Base-by-base conservation (phyloP, 2,113 vertebrate genomes). In the Tetrao urogallus region DNA sequence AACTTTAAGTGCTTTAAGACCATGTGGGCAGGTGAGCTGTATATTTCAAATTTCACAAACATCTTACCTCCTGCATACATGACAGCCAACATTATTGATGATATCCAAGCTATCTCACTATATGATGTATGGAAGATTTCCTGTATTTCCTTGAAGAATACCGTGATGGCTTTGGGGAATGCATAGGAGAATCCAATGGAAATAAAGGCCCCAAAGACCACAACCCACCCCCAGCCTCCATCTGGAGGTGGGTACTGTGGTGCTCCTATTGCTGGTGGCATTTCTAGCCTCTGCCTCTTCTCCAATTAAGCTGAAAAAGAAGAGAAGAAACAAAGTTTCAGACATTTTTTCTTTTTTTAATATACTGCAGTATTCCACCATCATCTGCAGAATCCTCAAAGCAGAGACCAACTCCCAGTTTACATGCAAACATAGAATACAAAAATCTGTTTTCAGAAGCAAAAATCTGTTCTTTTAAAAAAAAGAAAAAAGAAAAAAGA, bases 71-170 rank as follows among this genome's bases (percentile, higher is more conserved):
- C 99, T 76, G 99, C 99, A n/a, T 99, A 99, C 99, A 99, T 99
- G 94, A 99, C 98, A 28, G 99, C 99, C 28, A 99, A 96, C 99
- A 99, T 99, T 95, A 99, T 99, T 2, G 99, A 99, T 63, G 99
- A 99, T 97, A 99, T 99, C 99, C 99, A 99, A 6, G 99, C 99
- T 57, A 99, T 98, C 96, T 99, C 97, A 86, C 99, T 99, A 95
- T 99, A 99, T 43, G 98, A 96, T 32, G 98, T 97, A 14, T 96
- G 66, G 82, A 99, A 99, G 94, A 99, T 99, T 72, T 97, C 95
- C 97, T 99, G 99, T 94, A 99, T 99, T 92, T 99, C 99, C 89
- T 99, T 99, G 98, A 99, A 99, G 98, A 98, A 99, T 52, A 99
- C 99, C 0, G 99, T 99, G 94, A 99, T 98, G 88, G 99, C 99